Percentiles rank a stretch among this genome's conserved stretches.
These are phyloP conservation scores for Vicugna pacos DNA, from an alignment of 2,113 vertebrate species.

Conservation along the genomic window DNA sequence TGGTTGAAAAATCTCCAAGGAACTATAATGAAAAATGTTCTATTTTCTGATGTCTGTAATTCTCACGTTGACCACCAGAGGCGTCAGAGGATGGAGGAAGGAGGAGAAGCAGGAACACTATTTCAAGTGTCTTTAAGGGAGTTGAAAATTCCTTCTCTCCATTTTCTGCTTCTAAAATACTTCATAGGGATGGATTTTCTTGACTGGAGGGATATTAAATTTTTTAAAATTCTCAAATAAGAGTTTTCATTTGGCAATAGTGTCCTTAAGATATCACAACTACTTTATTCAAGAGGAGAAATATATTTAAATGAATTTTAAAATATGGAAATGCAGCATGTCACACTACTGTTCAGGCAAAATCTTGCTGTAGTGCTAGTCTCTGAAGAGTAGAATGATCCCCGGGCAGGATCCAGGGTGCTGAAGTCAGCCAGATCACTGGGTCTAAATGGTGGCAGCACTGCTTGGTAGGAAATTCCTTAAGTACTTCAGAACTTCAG, in stretches of 20 bases:
- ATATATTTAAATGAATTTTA: background rate
- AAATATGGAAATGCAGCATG: background rate
- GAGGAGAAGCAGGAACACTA: background rate
- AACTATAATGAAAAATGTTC: background rate
- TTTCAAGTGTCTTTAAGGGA: background rate
- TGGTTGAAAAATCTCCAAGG: background rate
- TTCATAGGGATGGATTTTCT: background rate
- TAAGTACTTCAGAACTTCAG: background rate
- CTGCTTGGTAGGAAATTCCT: background rate
- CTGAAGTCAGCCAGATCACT: background rate
- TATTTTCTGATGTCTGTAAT: background rate
- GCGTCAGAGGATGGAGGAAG: background rate
- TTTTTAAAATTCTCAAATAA: background rate
- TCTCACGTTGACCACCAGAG: background rate
- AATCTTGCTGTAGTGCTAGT: background rate
- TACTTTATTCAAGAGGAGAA: background rate
- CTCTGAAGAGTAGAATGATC: background rate
- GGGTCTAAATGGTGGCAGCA: background rate
- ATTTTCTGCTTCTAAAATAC: slow-evolving; percentile 34
- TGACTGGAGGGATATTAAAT: background rate
- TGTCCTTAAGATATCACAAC: background rate
- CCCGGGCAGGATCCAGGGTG: background rate
- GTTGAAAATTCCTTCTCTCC: background rate
- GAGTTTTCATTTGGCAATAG: background rate
- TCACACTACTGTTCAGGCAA: background rate